Evolutionary conservation across 2,113 vertebrate genomes (phyloP).

Genomic region (Heptranchias perlo): DNA sequence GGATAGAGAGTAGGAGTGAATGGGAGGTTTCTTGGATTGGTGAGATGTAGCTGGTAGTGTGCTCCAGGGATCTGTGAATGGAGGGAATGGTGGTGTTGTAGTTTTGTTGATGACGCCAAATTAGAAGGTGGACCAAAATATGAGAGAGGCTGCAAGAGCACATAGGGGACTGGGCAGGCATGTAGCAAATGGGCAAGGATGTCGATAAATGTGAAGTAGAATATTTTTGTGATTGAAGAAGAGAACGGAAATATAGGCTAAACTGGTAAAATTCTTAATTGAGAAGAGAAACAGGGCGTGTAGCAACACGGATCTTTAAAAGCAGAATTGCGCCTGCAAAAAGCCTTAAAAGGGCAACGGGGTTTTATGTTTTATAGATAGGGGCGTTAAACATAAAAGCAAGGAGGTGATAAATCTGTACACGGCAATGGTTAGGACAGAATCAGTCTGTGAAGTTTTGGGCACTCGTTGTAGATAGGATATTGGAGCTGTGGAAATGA

Average conservation of each 20-base stretch:
- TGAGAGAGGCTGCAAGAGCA: neutral
- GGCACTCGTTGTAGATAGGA: neutral
- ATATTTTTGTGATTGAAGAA: neutral
- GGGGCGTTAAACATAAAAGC: neutral
- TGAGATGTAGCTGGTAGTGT: neutral
- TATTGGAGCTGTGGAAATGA: neutral
- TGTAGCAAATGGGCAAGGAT: too few relatives aligned
- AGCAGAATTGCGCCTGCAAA: neutral
- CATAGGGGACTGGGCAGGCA: neutral
- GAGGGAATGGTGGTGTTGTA: too few relatives aligned
- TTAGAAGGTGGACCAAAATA: neutral
- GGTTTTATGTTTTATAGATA: too few relatives aligned
- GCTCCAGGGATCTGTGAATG: neutral
- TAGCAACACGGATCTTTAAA: neutral
- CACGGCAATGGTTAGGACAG: too few relatives aligned
- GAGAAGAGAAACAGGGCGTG: neutral
- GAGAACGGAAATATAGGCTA: neutral
- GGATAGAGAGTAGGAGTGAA: neutral
- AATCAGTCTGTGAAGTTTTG: neutral
- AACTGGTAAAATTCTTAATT: neutral
- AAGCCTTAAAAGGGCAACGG: neutral
- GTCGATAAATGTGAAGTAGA: neutral
- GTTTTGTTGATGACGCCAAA: neutral
- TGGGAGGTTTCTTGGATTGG: neutral
- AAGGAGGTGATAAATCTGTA: neutral